These are phyloP conservation scores for Hypotaenidia philippensis DNA, from an alignment of 2,797 vertebrate species.

Conservation along the genomic window DNA sequence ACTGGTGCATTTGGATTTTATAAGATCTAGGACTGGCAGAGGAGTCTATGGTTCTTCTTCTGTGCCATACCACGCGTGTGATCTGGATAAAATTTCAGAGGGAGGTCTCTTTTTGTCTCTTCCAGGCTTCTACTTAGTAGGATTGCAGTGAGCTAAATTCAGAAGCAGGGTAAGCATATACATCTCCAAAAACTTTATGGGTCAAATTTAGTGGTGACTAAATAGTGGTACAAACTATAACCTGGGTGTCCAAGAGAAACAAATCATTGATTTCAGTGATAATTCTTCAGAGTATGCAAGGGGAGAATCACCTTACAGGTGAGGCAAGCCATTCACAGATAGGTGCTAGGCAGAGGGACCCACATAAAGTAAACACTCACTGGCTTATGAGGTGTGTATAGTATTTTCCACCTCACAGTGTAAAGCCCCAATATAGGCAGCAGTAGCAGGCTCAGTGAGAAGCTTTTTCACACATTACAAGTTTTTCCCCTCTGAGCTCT, in stretches of 20 bases:
- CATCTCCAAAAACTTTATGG: not conserved
- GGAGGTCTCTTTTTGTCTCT: not conserved
- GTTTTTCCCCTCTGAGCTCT: not conserved
- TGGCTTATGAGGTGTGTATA: not conserved
- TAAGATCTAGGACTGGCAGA: conserved; percentile 23
- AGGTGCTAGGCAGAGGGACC: not conserved
- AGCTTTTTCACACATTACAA: not conserved
- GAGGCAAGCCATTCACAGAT: not conserved
- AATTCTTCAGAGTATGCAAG: not conserved
- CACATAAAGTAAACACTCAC: not conserved
- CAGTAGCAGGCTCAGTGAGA: not conserved
- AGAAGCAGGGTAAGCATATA: not conserved
- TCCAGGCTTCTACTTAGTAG: not conserved
- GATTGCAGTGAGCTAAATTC: not conserved
- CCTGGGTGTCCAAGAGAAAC: not conserved
- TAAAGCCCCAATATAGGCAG: not conserved
- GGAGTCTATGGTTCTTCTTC: not conserved
- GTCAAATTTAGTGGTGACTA: not conserved
- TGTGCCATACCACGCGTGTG: not conserved
- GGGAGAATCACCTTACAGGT: not conserved
- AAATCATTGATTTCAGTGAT: not conserved
- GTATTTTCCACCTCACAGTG: not conserved
- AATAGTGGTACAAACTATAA: not conserved
- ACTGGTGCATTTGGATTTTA: conserved; percentile 5
- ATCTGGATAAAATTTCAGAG: conserved; percentile 24